Percentiles rank a stretch among this genome's conserved stretches.
These are phyloP conservation scores for Microcebus murinus DNA, from an alignment of 2,113 vertebrate genomes.

Conservation along the genomic window DNA sequence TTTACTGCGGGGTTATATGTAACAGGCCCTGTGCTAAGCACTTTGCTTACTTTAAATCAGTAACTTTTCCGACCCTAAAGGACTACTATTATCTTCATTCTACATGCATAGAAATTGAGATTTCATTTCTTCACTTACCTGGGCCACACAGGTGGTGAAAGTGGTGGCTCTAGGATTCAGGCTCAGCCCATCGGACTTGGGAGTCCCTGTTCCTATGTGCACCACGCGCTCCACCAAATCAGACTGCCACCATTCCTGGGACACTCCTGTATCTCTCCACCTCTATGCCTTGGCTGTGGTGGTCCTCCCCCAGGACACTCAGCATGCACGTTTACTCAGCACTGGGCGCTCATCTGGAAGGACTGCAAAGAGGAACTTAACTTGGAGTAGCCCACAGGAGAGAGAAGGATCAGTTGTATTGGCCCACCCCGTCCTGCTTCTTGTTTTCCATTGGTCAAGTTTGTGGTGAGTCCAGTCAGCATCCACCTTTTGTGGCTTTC, in stretches of 20 bases:
- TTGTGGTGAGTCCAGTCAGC: neutral
- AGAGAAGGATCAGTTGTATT: neutral
- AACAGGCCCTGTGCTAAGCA: neutral
- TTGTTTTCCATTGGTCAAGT: neutral
- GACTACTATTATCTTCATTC: neutral
- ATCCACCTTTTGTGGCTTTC: neutral
- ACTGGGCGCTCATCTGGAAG: neutral
- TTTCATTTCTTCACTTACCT: neutral
- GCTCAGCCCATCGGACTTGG: neutral
- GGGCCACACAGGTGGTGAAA: neutral
- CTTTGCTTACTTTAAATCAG: constrained; percentile 9
- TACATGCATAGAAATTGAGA: neutral
- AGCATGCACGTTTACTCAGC: neutral
- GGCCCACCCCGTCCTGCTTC: neutral
- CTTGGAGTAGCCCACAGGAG: neutral
- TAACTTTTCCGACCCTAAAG: neutral
- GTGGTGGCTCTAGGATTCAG: neutral
- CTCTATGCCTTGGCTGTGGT: neutral
- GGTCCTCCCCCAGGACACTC: neutral
- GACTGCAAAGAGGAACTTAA: neutral
- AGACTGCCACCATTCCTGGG: neutral
- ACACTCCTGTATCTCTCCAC: neutral
- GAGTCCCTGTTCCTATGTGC: neutral
- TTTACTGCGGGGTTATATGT: neutral
- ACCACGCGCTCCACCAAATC: neutral